Evolutionary conservation across 92 coral and sea anemone species (phyloP), one percentile per base, ranked within the genome.

Genomic region (Porites evermanni): DNA sequence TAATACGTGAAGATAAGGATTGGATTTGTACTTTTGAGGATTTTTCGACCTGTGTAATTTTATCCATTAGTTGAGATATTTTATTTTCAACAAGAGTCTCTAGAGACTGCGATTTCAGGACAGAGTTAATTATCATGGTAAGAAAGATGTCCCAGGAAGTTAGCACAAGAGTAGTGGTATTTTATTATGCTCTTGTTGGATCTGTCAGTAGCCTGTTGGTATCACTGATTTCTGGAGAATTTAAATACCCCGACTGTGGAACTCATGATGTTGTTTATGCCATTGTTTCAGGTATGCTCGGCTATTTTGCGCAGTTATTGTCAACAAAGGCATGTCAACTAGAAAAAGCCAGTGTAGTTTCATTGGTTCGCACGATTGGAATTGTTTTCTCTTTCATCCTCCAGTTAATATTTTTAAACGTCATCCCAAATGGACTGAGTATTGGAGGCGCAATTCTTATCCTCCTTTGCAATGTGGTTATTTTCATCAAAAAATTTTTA

Each of bases 371-470:
- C 9, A 88, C 94, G 52, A 75, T 88, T 3, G 93, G 89, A 74
- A 87, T 93, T 53, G 96, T 81, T 2, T 72, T 87, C 32, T 88
- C 93, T 7, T 93, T 90, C 64, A 61, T 90, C 68, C 86, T 93
- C 16, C 94, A 93, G 67, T 63, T 79, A 21, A 64, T 53, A 7
- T 76, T 84, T 47, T 58, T 90, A 12, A 60, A 84, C 52, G 71
- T 75, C 18, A 64, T 72, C 24, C 89, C 89, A 56, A 78, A 82
- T 67, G 74, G 26, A 1, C 74, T 80, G 18, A 92, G 95, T 59
- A 78, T 92, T 61, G 83, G 87, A 12, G 95, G 95, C 3, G 93
- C 95, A 52, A 13, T 83, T 29, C 77, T 92, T 21, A 86, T 92
- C 51, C 80, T 90, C 1, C 79, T 88, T 44, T 89, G 95, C 53